Percentiles rank a stretch among this genome's conserved stretches.
Conservation (phyloP, 2,888 invertebrate species). For the Saturnia pavonia region DNA sequence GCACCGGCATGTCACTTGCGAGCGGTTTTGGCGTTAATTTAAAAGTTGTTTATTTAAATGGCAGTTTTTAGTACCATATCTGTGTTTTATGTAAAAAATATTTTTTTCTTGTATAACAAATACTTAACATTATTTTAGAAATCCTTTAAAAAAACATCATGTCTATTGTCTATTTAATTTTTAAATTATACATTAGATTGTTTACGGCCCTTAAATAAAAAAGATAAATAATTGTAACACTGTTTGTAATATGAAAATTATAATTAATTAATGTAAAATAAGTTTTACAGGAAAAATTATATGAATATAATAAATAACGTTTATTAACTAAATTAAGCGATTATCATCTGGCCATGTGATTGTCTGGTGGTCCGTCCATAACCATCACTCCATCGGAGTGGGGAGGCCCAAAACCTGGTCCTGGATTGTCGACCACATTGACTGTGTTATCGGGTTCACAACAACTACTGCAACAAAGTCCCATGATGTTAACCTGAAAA, state of each 20-base stretch:
- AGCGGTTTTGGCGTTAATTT: too few relatives aligned
- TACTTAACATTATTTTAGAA: too few relatives aligned
- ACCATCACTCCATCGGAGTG: constrained; percentile 37
- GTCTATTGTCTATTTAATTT: too few relatives aligned
- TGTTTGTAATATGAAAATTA: background rate
- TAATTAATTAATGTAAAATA: constrained; percentile 10
- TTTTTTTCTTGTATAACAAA: too few relatives aligned
- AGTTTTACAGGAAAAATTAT: constrained; percentile 10
- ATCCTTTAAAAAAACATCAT: too few relatives aligned
- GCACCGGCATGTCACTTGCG: too few relatives aligned
- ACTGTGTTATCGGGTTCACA: constrained; percentile 33
- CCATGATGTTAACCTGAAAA: constrained; percentile 17
- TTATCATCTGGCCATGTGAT: constrained; percentile 45
- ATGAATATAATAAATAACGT: constrained; percentile 17
- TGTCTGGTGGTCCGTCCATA: constrained; percentile 34
- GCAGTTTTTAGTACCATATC: too few relatives aligned
- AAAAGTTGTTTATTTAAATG: too few relatives aligned
- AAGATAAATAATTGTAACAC: too few relatives aligned
- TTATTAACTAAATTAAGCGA: constrained; percentile 10
- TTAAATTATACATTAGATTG: too few relatives aligned
- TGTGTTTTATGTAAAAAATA: too few relatives aligned
- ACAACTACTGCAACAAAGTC: constrained; percentile 21
- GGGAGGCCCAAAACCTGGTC: constrained; percentile 28
- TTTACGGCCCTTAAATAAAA: background rate
- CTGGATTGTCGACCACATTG: constrained; percentile 43